Evolutionary conservation across 2,113 vertebrate genomes (phyloP), one percentile per base, ranked within the genome.

Genomic region (Thunnus thynnus): DNA sequence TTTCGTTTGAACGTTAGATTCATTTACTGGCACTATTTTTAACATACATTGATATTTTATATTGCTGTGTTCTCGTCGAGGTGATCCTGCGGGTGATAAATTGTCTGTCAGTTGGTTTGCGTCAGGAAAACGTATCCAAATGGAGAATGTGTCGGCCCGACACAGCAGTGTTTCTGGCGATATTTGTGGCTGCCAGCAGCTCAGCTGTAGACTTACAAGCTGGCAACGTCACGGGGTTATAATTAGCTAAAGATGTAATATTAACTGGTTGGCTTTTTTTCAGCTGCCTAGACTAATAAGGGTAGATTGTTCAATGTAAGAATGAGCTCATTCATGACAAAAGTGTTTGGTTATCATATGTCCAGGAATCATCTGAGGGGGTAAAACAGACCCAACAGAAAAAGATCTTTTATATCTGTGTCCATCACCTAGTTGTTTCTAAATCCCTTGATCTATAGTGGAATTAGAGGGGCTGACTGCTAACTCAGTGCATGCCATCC

Each of bases 221-320:
- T 88, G 78, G 78, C 90, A 91, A 92, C 94, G 94, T 95, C 94
- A 95, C 91, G 86, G 90, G 90, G 89, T 94, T 95, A 94, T 94
- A 93, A 95, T 95, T 94, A 90, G 93, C 85, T 72, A 87, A 76
- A 89, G 66, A 86, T 90, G 85, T 78, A 87, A 89, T 32, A 84
- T 88, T 85, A 78, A 79, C 84, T 68, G 82, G 36, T 76, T 86
- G 62, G 27, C 41, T 76, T 76, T 85, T 67, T 77, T 82, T 69
- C 58, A 76, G 36, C 82, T 64, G 56, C 22, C 27, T 67, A 46
- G 11, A 67, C 70, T 76, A 55, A 88, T 70, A 80, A 75, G 69
- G 76, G 16, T 27, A 75, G 65, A 66, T 69, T 84, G 77, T 84
- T 72, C 47, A 30, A 14, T 48, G 14, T 14, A 71, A 69, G 63